Evolutionary conservation across 2,113 vertebrate genomes (phyloP).

Genomic region (Pangasianodon hypophthalmus): DNA sequence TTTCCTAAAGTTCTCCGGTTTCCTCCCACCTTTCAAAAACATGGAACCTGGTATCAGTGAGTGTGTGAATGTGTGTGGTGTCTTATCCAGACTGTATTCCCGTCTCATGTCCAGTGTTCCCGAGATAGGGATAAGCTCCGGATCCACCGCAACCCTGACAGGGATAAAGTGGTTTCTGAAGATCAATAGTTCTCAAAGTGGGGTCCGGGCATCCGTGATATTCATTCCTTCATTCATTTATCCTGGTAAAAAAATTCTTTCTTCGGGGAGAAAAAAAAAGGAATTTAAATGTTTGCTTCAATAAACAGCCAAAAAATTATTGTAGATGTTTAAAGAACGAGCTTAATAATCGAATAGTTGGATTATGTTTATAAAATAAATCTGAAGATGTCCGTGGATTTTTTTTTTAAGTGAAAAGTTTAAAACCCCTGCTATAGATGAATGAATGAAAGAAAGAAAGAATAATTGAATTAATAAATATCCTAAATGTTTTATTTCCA

Average conservation of each 20-base stretch:
- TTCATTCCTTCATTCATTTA: background rate
- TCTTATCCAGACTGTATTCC: background rate
- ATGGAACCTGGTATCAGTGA: background rate
- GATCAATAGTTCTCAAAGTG: background rate
- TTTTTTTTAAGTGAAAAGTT: background rate
- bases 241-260: background rate
- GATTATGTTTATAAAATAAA: background rate
- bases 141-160: background rate
- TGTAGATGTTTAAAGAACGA: too few species aligned
- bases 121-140: background rate
- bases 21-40: background rate
- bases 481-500: background rate
- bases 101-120: background rate
- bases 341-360: background rate
- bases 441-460: background rate
- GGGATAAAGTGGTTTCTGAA: background rate
- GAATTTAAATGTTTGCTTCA: background rate
- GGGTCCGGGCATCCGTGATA: background rate
- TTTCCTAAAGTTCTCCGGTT: background rate
- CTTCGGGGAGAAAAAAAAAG: background rate
- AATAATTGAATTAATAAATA: background rate
- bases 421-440: background rate
- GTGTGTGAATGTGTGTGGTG: background rate
- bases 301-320: background rate
- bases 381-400: background rate